phyloP scores from a whole-genome alignment of 1,140 invertebrate species.

The Hycleus cichorii region DNA sequence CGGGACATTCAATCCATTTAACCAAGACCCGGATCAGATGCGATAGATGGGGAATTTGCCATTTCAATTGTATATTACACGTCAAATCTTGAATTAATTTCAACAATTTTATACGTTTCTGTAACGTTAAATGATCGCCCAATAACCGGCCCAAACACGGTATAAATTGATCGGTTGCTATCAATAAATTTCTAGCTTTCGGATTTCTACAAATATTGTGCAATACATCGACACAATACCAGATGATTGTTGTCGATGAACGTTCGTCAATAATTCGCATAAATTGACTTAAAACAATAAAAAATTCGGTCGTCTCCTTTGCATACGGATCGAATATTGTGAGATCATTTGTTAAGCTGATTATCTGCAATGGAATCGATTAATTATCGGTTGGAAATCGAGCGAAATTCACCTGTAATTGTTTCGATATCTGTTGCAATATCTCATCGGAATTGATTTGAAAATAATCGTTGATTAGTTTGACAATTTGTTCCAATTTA shows the following conservation, averaged over 20 bases:
- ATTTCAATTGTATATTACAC: slow-evolving; percentile 61
- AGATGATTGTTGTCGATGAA: slow-evolving; percentile 36
- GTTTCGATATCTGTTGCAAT: no score
- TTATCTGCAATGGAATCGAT: no score
- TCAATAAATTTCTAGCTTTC: slow-evolving; percentile 40
- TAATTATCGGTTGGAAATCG: no score
- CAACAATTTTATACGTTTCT: slow-evolving; percentile 48
- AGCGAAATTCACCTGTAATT: no score
- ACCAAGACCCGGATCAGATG: slow-evolving; percentile 54
- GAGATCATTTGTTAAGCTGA: no score
- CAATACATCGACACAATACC: slow-evolving; percentile 56
- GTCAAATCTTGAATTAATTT: slow-evolving; percentile 57
- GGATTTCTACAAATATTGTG: slow-evolving; percentile 43
- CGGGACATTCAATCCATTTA: slow-evolving; percentile 51
- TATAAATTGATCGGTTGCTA: slow-evolving; percentile 61
- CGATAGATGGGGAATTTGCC: slow-evolving; percentile 60
- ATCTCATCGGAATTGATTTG: no score
- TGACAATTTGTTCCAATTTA: no score
- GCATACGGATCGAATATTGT: no score
- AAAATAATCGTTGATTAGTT: no score
- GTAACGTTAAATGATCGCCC: slow-evolving; percentile 44
- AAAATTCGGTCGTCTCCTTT: slow-evolving; percentile 44
- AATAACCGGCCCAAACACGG: slow-evolving; percentile 54
- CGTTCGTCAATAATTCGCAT: slow-evolving; percentile 34
- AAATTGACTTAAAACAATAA: slow-evolving; percentile 47